Percentiles rank a stretch among this genome's conserved stretches.
These are phyloP conservation scores for Misgurnus mizolepis DNA, from an alignment of 2,113 vertebrate genomes.

Conservation along the genomic window DNA sequence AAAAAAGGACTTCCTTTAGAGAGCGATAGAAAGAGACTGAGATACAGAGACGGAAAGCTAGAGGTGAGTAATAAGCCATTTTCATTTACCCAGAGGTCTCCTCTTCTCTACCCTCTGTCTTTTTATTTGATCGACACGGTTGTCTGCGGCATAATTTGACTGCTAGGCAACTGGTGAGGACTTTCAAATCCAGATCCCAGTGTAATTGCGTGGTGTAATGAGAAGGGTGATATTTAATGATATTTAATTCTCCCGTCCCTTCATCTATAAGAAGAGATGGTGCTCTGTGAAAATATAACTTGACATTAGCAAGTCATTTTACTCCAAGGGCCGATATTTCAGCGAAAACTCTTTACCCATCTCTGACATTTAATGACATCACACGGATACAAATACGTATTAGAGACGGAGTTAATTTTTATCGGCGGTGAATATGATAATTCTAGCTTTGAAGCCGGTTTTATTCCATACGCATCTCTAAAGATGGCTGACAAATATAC, in stretches of 20 bases:
- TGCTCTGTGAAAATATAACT: constrained; percentile 41
- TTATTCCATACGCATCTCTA: constrained; percentile 8
- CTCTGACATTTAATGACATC: constrained; percentile 36
- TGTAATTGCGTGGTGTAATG: constrained; percentile 52
- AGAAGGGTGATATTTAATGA: constrained; percentile 54
- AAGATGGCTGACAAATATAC: constrained; percentile 28
- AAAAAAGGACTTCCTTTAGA: constrained; percentile 24
- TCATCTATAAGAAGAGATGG: constrained; percentile 40
- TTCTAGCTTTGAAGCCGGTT: constrained; percentile 24
- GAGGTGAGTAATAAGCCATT: constrained; percentile 40
- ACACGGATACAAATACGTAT: constrained; percentile 12
- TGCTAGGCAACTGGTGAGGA: constrained; percentile 24
- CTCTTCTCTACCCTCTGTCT: constrained; percentile 16
- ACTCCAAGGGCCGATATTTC: constrained; percentile 24
- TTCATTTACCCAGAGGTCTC: constrained; percentile 43
- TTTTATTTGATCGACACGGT: constrained; percentile 32
- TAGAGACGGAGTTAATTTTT: constrained; percentile 25
- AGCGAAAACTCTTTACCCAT: constrained; percentile 29
- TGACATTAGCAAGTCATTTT: constrained; percentile 29
- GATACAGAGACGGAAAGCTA: constrained; percentile 4
- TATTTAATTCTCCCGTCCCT: constrained; percentile 46
- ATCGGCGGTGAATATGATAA: constrained; percentile 23
- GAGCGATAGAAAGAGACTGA: constrained; percentile 8
- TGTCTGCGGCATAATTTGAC: constrained; percentile 34
- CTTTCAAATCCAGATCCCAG: constrained; percentile 37